Evolutionary conservation across 2,113 vertebrate species (phyloP).

Genomic region (Silurus glanis): DNA sequence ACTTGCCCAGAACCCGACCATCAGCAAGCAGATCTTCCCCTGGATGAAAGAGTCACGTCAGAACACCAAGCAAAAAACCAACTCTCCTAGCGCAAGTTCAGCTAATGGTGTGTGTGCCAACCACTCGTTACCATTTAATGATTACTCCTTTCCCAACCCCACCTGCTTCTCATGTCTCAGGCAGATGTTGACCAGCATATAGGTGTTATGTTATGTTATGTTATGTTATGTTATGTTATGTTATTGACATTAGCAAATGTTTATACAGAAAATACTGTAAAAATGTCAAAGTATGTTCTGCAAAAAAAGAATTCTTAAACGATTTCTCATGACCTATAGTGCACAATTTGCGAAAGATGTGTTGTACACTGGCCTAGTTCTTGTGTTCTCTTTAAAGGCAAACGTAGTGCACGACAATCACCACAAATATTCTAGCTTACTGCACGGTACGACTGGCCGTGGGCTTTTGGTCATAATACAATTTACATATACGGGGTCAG

Average conservation of each 20-base stretch:
- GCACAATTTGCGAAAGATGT: not conserved
- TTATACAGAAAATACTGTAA: too few species aligned
- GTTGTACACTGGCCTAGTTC: not conserved
- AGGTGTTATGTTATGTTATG: conserved; percentile 37
- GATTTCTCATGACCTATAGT: not conserved
- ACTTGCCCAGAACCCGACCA: conserved; percentile 78
- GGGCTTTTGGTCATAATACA: conserved; percentile 79
- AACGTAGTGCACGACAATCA: not conserved
- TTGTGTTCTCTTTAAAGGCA: conserved; percentile 8
- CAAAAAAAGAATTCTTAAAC: too few species aligned
- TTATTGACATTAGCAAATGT: conserved; percentile 42
- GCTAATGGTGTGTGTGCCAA: conserved; percentile 73
- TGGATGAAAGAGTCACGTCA: conserved; percentile 99
- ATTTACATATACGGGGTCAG: conserved; percentile 90
- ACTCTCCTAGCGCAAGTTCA: conserved; percentile 89
- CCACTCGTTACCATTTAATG: conserved; percentile 44
- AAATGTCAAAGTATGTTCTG: too few species aligned
- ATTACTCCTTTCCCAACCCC: conserved; percentile 49
- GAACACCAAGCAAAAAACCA: conserved; percentile 95
- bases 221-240: too few species aligned
- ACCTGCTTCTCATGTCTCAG: conserved; percentile 34
- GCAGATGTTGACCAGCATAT: conserved; percentile 41
- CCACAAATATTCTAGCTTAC: conserved; percentile 36
- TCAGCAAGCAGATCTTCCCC: conserved; percentile 97
- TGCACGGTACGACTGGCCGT: conserved; percentile 56